Conservation (phyloP, 2,888 invertebrate species). For the Orchesellides sinensis region DNA sequence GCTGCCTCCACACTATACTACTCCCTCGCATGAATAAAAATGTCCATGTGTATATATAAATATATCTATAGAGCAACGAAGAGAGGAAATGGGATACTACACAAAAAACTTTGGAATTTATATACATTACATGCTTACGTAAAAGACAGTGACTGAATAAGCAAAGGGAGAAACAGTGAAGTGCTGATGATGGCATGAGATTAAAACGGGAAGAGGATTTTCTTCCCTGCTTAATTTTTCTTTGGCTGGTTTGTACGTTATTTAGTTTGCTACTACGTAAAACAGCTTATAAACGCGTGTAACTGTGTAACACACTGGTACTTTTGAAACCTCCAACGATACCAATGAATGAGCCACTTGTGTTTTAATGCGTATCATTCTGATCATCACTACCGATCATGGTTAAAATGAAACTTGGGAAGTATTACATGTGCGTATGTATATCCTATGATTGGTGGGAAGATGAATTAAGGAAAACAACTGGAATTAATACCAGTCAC, state of each 20-base stretch:
- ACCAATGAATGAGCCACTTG: constrained; percentile 43
- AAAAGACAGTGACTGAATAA: background rate
- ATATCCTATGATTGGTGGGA: background rate
- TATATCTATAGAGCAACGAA: background rate
- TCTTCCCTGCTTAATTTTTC: constrained; percentile 51
- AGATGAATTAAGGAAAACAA: constrained; percentile 10
- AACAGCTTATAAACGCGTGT: no score
- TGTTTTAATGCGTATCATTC: constrained; percentile 39
- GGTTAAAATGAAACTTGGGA: no score
- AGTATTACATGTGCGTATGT: background rate
- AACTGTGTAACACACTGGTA: no score
- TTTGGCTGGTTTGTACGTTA: background rate
- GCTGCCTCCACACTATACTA: background rate
- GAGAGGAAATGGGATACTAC: constrained; percentile 73
- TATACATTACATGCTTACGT: background rate
- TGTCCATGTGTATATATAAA: background rate
- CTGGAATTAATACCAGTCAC: constrained; percentile 16
- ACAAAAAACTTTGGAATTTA: constrained; percentile 39
- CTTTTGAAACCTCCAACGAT: constrained; percentile 30
- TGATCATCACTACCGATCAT: constrained; percentile 5
- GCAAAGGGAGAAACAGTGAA: constrained; percentile 68
- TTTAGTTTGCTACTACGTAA: background rate
- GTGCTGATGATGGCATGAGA: constrained; percentile 75
- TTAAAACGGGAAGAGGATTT: constrained; percentile 75
- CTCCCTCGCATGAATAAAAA: constrained; percentile 42